Evolutionary conservation across 2,113 vertebrate genomes (phyloP).

Genomic region (Chunga burmeisteri): DNA sequence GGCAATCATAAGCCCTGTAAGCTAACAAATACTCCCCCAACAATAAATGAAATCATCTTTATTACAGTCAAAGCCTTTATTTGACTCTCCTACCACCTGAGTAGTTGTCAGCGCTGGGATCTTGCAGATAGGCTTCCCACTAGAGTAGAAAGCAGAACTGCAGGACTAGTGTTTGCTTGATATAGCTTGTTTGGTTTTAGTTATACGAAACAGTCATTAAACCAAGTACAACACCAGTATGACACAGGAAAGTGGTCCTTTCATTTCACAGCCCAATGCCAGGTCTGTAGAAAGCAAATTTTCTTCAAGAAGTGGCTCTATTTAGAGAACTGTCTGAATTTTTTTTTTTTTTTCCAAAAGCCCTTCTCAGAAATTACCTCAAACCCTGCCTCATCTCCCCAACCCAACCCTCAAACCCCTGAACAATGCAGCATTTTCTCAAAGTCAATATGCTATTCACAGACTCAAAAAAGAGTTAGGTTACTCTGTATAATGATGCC

Average conservation of each 20-base stretch:
- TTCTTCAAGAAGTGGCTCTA: neutral
- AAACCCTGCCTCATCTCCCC: accelerated
- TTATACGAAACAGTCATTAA: neutral
- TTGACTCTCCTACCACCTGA: neutral
- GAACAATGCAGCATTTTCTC: neutral
- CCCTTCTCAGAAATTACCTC: neutral
- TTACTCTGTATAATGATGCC: neutral
- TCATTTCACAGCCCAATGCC: neutral
- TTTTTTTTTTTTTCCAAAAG: neutral
- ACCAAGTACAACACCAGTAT: neutral
- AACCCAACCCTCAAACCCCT: neutral
- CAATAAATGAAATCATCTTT: neutral
- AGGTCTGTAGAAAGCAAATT: neutral
- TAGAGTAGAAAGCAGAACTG: neutral
- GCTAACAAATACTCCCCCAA: neutral
- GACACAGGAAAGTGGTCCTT: neutral
- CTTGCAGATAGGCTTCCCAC: neutral
- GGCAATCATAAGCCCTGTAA: neutral
- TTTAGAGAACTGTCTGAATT: neutral
- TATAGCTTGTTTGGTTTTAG: neutral
- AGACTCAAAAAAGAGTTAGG: neutral
- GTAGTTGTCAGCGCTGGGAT: neutral
- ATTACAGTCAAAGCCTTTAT: neutral
- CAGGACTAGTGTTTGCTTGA: neutral
- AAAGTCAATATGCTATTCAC: neutral